Evolutionary conservation across 53 echinoderm and acorn worm genomes (phyloP).

Genomic region (Echinarachnius parma): DNA sequence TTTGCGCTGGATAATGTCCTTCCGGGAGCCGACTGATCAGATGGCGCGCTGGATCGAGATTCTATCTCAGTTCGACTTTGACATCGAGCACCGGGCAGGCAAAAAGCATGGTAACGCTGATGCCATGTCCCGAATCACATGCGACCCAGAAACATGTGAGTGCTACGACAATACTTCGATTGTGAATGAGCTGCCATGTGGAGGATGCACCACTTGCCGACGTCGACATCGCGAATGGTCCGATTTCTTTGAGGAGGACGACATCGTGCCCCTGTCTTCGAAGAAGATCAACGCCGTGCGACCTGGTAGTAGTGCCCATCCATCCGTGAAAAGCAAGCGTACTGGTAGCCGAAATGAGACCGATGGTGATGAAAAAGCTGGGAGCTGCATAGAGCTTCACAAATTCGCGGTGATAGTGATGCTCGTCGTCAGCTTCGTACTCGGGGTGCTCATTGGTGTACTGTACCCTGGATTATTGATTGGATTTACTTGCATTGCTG

Average conservation of each 20-base stretch:
- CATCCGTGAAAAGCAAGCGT: no score
- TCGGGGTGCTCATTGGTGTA: no score
- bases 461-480: no score
- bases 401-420: no score
- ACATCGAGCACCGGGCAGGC: constrained; percentile 53
- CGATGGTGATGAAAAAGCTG: no score
- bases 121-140: constrained; percentile 48
- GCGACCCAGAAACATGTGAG: constrained; percentile 47
- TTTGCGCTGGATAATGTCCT: constrained; percentile 42
- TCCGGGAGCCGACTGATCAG: constrained; percentile 50
- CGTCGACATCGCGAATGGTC: constrained; percentile 25
- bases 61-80: constrained; percentile 59
- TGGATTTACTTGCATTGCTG: no score
- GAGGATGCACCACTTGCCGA: constrained; percentile 36
- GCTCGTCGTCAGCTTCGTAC: no score
- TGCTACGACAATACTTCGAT: constrained; percentile 45
- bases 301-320: no score
- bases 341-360: no score
- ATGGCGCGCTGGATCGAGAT: constrained; percentile 71
- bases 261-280: constrained; percentile 6
- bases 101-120: constrained; percentile 66
- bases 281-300: no score
- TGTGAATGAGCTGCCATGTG: constrained; percentile 41
- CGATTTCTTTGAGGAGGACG: constrained; percentile 35
- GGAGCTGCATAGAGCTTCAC: no score